A percentile compares a stretch with the other conserved stretches of the same genome.
These are phyloP conservation scores for Myodes glareolus DNA, from an alignment of 2,113 vertebrate species.

Conservation along the genomic window DNA sequence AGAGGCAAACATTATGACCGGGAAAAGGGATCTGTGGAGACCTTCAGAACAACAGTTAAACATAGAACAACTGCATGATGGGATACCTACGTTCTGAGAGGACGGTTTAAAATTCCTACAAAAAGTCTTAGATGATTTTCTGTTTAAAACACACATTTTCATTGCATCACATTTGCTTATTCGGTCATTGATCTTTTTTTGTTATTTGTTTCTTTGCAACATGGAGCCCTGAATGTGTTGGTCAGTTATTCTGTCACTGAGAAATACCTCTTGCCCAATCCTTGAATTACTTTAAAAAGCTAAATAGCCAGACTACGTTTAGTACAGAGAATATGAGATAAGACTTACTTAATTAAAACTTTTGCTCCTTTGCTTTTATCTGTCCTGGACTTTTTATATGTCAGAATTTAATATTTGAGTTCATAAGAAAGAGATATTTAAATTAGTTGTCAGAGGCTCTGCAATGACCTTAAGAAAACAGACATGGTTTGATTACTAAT, in stretches of 20 bases:
- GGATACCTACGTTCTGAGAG: not conserved
- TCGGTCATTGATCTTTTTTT: not conserved
- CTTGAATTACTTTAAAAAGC: not conserved
- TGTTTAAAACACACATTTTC: not conserved
- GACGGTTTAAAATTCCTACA: not conserved
- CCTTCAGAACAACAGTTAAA: not conserved
- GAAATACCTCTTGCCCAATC: not conserved
- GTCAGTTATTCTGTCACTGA: not conserved
- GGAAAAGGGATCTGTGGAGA: not conserved
- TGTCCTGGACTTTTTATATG: not conserved
- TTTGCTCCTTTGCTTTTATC: not conserved
- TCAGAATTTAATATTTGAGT: not conserved
- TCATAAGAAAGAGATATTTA: not conserved
- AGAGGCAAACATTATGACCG: not conserved
- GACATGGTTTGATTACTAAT: not conserved
- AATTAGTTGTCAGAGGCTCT: not conserved
- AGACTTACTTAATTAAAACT: not conserved
- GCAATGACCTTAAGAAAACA: conserved; percentile 8
- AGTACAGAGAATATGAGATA: not conserved
- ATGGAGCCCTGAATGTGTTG: not conserved
- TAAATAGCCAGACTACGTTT: not conserved
- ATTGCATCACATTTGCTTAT: not conserved
- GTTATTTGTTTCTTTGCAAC: not conserved
- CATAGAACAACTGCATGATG: not conserved
- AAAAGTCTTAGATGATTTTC: conserved; percentile 7